Evolutionary conservation across 2,113 vertebrate genomes (phyloP).

Genomic region (Bambusicola thoracicus): DNA sequence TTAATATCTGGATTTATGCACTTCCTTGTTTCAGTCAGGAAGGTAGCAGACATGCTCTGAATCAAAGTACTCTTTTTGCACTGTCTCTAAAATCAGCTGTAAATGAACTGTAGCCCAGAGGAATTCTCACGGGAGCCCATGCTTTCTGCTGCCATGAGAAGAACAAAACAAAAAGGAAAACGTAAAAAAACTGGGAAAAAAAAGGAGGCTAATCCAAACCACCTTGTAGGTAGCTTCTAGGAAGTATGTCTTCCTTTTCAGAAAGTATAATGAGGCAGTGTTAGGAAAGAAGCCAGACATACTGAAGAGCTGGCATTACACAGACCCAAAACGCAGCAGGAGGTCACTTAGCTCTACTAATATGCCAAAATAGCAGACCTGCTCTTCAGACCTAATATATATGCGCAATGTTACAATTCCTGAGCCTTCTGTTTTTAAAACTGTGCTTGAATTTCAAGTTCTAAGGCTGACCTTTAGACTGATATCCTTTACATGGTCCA

Average conservation of each 20-base stretch:
- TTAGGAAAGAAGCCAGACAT: background rate
- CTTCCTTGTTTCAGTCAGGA: background rate
- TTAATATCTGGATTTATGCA: conserved; percentile 34
- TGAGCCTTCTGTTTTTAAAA: background rate
- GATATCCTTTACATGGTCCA: background rate
- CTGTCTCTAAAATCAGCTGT: conserved; percentile 43
- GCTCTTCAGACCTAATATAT: background rate
- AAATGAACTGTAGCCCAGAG: background rate
- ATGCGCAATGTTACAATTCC: background rate
- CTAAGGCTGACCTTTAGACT: background rate
- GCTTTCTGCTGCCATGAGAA: background rate
- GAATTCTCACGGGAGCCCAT: background rate
- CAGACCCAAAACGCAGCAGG: background rate
- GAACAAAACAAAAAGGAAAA: background rate
- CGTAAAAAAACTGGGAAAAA: background rate
- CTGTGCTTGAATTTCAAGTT: background rate
- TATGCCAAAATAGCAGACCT: background rate
- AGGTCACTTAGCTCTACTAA: background rate
- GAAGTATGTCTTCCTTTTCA: background rate
- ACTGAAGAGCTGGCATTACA: background rate
- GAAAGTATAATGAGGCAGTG: background rate
- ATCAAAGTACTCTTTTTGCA: background rate
- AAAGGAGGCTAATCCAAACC: background rate
- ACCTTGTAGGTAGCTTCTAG: background rate
- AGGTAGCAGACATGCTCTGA: background rate